phyloP scores from a whole-genome alignment of 2,113 vertebrate genomes.

The Vanacampus margaritifer region DNA sequence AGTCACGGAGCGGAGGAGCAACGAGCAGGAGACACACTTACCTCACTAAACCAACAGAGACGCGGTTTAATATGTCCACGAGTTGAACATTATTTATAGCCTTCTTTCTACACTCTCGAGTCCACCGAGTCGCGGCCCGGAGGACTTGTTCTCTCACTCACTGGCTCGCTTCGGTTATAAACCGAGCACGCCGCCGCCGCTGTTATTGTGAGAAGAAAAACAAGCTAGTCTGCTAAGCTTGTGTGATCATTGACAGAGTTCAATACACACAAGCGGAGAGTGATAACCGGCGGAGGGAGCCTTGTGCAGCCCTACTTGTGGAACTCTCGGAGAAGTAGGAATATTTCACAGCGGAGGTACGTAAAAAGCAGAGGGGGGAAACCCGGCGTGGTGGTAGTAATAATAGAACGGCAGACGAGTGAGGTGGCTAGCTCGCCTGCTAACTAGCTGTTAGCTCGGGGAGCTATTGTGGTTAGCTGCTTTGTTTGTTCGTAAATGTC shows the following conservation, averaged over 20 bases:
- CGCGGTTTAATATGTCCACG: slow-evolving; percentile 4
- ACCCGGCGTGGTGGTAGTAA: slow-evolving; percentile 17
- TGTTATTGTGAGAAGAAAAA: slow-evolving; percentile 54
- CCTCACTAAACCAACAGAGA: slow-evolving; percentile 17
- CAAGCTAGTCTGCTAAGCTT: slow-evolving; percentile 58
- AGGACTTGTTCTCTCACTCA: slow-evolving; percentile 15
- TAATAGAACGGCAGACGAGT: slow-evolving; percentile 21
- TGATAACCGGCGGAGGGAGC: slow-evolving; percentile 15
- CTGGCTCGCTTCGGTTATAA: slow-evolving; percentile 25
- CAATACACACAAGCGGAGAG: slow-evolving; percentile 66
- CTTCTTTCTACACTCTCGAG: neutral
- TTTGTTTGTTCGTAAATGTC: slow-evolving; percentile 49
- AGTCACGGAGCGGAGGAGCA: slow-evolving; percentile 13
- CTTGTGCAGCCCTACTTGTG: neutral
- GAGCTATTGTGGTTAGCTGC: slow-evolving; percentile 48
- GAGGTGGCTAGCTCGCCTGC: slow-evolving; percentile 37
- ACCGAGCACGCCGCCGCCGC: slow-evolving; percentile 43
- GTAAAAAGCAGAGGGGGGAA: slow-evolving; percentile 48
- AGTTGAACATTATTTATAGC: slow-evolving; percentile 4
- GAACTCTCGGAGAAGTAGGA: slow-evolving; percentile 8
- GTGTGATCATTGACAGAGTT: slow-evolving; percentile 77
- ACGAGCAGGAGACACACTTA: slow-evolving; percentile 28
- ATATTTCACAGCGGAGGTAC: neutral
- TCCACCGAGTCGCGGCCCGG: neutral
- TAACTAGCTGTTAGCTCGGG: slow-evolving; percentile 53